Conservation (phyloP, 2,797 vertebrate genomes). For the Syndactyla subalaris region DNA sequence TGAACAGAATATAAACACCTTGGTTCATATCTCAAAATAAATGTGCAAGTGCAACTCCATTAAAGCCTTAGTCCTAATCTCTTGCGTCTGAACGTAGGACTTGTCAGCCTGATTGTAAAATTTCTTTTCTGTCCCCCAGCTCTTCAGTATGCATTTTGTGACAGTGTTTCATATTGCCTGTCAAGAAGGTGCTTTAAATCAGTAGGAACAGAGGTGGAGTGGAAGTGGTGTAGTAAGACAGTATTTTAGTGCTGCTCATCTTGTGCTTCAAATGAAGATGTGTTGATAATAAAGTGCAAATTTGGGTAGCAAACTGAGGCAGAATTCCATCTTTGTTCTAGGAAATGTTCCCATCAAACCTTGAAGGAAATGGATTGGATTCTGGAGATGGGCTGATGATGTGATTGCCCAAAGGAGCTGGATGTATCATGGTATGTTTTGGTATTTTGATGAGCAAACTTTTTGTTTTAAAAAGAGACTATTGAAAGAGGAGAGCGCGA, state of each 20-base stretch:
- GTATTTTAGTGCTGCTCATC: not conserved
- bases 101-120: not conserved
- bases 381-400: not conserved
- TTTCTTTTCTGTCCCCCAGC: not conserved
- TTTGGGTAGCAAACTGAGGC: not conserved
- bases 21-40: not conserved
- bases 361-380: not conserved
- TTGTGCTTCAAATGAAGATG: not conserved
- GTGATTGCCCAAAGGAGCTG: not conserved
- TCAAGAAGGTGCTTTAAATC: not conserved
- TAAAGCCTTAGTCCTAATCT: not conserved
- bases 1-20: not conserved
- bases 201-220: not conserved
- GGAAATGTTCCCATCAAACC: not conserved
- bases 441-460: not conserved
- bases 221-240: not conserved
- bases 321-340: not conserved
- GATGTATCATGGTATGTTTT: fast-evolving
- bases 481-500: not conserved
- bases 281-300: not conserved
- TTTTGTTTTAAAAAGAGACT: not conserved
- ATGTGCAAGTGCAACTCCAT: not conserved
- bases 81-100: not conserved
- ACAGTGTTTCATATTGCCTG: not conserved
- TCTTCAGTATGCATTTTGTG: not conserved